phyloP scores from a whole-genome alignment of 2,888 invertebrate species.

The Ariolimax columbianus region DNA sequence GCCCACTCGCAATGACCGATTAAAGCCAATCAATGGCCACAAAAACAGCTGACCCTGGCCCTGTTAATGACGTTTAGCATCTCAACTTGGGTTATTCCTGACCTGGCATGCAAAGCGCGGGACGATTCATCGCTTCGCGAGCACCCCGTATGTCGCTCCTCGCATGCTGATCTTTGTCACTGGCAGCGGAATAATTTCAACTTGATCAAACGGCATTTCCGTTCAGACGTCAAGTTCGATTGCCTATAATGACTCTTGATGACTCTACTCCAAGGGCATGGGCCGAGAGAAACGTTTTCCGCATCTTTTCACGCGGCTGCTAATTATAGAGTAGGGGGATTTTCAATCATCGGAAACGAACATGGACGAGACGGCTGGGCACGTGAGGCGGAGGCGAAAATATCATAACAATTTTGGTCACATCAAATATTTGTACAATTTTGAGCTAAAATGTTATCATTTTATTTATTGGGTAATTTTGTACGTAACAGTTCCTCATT shows the following conservation, averaged over 20 bases:
- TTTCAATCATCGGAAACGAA: slow-evolving; percentile 46
- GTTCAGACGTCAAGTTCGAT: slow-evolving; percentile 47
- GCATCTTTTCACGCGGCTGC: slow-evolving; percentile 28
- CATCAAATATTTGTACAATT: too few species aligned
- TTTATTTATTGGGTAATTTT: too few species aligned
- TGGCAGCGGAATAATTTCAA: slow-evolving; percentile 41
- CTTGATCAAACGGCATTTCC: slow-evolving; percentile 49
- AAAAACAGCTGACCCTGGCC: slow-evolving; percentile 22
- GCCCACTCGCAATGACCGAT: slow-evolving; percentile 7
- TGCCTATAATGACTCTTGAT: slow-evolving; percentile 45
- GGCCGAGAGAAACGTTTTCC: slow-evolving; percentile 42
- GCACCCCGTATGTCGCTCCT: slow-evolving; percentile 43
- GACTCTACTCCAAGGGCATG: slow-evolving; percentile 21
- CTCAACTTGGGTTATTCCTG: slow-evolving; percentile 33
- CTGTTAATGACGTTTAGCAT: slow-evolving; percentile 37
- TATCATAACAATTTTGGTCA: too few species aligned
- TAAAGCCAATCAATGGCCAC: slow-evolving; percentile 28
- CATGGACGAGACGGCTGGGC: neutral
- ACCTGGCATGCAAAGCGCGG: slow-evolving; percentile 48
- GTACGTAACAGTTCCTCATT: neutral
- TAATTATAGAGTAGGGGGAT: slow-evolving; percentile 46
- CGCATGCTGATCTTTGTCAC: slow-evolving; percentile 48
- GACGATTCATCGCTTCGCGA: slow-evolving; percentile 30
- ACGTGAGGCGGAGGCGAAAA: neutral
- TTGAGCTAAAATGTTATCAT: too few species aligned